phyloP scores from a whole-genome alignment of 2,888 invertebrate species.

The Scaptomyza parva region DNA sequence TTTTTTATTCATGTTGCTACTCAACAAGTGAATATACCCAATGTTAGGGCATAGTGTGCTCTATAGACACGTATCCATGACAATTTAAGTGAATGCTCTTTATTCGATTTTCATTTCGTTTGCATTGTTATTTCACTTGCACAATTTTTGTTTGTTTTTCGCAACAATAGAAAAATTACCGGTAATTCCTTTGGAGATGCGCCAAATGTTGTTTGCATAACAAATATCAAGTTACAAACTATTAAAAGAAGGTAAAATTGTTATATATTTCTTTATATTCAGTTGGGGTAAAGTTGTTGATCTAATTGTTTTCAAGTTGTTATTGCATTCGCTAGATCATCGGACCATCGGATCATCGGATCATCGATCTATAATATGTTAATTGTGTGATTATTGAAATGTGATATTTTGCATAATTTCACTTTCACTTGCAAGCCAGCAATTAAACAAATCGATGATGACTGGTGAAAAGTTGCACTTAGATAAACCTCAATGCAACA shows the following conservation, averaged over 20 bases:
- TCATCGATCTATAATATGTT: slow-evolving; percentile 2
- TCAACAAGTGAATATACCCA: neutral
- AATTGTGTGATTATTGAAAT: slow-evolving; percentile 14
- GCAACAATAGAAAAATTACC: slow-evolving; percentile 40
- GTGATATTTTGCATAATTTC: slow-evolving; percentile 26
- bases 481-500: slow-evolving; percentile 7
- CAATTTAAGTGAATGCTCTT: slow-evolving; percentile 35
- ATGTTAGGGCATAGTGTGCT: slow-evolving; percentile 5
- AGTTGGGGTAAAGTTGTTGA: neutral
- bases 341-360: slow-evolving; percentile 15
- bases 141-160: slow-evolving; percentile 4
- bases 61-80: slow-evolving; percentile 13
- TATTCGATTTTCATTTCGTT: slow-evolving; percentile 33
- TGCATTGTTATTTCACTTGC: slow-evolving; percentile 14
- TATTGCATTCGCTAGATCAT: slow-evolving; percentile 2
- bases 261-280: neutral
- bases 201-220: slow-evolving; percentile 21
- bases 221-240: slow-evolving; percentile 25
- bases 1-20: too few species aligned
- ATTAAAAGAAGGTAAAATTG: neutral
- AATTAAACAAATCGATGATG: slow-evolving; percentile 9
- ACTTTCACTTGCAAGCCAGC: slow-evolving; percentile 28
- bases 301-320: neutral
- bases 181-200: slow-evolving; percentile 34
- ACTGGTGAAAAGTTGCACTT: slow-evolving; percentile 8